A percentile compares a stretch with the other conserved stretches of the same genome.
Conservation (phyloP, 2,888 invertebrate genomes). For the Drosophila acutilabella region DNA sequence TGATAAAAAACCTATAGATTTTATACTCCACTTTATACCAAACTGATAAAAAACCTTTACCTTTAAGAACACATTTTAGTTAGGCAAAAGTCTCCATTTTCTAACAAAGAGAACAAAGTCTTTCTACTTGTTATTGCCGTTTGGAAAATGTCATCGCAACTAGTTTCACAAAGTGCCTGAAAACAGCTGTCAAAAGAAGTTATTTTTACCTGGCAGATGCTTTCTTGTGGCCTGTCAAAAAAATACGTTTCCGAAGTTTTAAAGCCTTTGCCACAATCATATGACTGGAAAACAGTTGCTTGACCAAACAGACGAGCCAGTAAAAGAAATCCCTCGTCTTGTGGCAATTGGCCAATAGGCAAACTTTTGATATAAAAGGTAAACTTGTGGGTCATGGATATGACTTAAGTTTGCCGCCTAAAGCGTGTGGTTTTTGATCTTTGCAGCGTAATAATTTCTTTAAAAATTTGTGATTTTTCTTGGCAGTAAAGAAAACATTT, state of each 20-base stretch:
- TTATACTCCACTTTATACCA: too few relatives aligned
- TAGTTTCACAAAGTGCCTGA: constrained; percentile 10
- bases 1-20: too few relatives aligned
- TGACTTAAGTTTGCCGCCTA: constrained; percentile 4
- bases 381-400: constrained; percentile 32
- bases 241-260: constrained; percentile 14
- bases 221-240: constrained; percentile 11
- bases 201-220: constrained; percentile 2
- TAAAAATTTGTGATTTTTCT: constrained; percentile 22
- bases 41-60: too few relatives aligned
- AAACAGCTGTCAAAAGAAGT: constrained; percentile 25
- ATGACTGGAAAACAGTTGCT: constrained; percentile 19
- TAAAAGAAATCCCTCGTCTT: not conserved
- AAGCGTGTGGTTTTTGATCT: constrained; percentile 58
- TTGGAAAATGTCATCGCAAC: not conserved
- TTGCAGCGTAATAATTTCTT: constrained; percentile 56
- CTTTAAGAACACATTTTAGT: too few relatives aligned
- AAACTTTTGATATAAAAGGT: constrained; percentile 21
- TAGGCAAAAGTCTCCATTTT: too few relatives aligned
- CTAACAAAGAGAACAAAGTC: not conserved
- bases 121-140: not conserved
- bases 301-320: not conserved
- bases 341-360: constrained; percentile 19
- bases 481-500: constrained; percentile 19
- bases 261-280: constrained; percentile 21